phyloP scores from a whole-genome alignment of 2,797 vertebrate genomes.

The Cheirogaleus major region DNA sequence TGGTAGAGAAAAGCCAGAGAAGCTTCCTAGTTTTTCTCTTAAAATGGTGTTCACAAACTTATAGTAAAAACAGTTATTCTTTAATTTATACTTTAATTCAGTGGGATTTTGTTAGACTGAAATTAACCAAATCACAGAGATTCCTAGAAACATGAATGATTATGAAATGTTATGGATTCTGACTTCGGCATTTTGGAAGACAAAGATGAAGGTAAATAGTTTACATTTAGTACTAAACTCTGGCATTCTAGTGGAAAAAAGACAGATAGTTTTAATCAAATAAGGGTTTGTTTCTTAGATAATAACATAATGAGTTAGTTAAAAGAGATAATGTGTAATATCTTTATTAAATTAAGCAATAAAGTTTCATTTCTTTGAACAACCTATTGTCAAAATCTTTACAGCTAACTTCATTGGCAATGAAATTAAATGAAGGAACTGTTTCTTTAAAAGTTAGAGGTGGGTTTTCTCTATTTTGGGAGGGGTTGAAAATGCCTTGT shows the following conservation, averaged over 20 bases:
- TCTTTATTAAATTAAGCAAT: constrained; percentile 66
- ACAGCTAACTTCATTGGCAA: constrained; percentile 20
- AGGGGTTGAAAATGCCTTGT: constrained; percentile 9
- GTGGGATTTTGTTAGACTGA: constrained; percentile 33
- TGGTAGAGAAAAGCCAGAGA: constrained; percentile 35
- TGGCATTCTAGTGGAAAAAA: neutral
- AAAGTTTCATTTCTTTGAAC: constrained; percentile 52
- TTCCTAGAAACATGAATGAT: constrained; percentile 22
- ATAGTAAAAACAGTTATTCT: constrained; percentile 33
- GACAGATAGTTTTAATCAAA: constrained; percentile 44
- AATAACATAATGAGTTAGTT: constrained; percentile 38
- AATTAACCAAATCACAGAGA: constrained; percentile 59
- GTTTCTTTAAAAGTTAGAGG: constrained; percentile 28
- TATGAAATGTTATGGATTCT: constrained; percentile 62
- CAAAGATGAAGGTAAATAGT: constrained; percentile 55
- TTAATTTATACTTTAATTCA: constrained; percentile 66
- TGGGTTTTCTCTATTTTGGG: constrained; percentile 29
- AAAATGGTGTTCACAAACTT: constrained; percentile 32
- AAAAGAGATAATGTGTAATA: constrained; percentile 20
- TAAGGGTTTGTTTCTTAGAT: neutral
- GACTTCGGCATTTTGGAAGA: constrained; percentile 53
- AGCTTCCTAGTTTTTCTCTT: constrained; percentile 6
- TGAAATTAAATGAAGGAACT: constrained; percentile 38
- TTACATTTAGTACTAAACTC: constrained; percentile 45
- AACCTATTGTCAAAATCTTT: constrained; percentile 36